Base-by-base conservation (phyloP, 2,888 invertebrate species). In the Cybosia mesomella region DNA sequence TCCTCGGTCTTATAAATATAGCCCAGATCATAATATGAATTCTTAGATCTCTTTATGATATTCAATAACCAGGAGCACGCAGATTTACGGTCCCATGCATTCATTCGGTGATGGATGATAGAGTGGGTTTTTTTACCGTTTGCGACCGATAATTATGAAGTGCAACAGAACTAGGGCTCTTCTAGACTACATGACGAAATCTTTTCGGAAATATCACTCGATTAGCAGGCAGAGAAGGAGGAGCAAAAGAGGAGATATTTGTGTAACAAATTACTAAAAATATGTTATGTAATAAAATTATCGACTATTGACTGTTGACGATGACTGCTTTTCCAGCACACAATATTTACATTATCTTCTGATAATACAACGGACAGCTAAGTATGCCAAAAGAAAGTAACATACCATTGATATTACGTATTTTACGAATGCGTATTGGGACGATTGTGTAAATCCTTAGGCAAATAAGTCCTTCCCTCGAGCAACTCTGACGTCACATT, bases 361-460 rank as follows among this genome's bases (percentile, higher is more conserved):
- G 9, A 34, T 34, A 34, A 34, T 34, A 34, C 32, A 1, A 18
- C 7, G 18, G 0, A 7, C 18, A 43, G 18, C 49, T 49, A 49
- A 49, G 49, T 43, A 18, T 18, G 43, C n/a, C 9, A 49, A 49
- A 49, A n/a, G 49, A 49, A 49, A 49, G 49, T 49, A 49, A 49
- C 18, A 49, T 49, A 49, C n/a, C n/a, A 49, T n/a, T 49, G 49
- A 49, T 49, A 49, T n/a, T n/a, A n/a, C n/a, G 49, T 49, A 49
- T n/a, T 28, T 28, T 28, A 28, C 28, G 28, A 34, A 10, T 34
- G 8, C 8, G 18, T 15, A 49, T 49, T n/a, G 7, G 28, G 28
- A 49, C 49, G 7, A 49, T 49, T 49, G 49, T 49, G 49, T 49
- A 49, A 49, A 49, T n/a, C n/a, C 5, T 49, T 49, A 9, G 18